Percentiles rank a stretch among this genome's conserved stretches.
Conservation (phyloP, 2,888 invertebrate species). For the Aspidapion aeneum region DNA sequence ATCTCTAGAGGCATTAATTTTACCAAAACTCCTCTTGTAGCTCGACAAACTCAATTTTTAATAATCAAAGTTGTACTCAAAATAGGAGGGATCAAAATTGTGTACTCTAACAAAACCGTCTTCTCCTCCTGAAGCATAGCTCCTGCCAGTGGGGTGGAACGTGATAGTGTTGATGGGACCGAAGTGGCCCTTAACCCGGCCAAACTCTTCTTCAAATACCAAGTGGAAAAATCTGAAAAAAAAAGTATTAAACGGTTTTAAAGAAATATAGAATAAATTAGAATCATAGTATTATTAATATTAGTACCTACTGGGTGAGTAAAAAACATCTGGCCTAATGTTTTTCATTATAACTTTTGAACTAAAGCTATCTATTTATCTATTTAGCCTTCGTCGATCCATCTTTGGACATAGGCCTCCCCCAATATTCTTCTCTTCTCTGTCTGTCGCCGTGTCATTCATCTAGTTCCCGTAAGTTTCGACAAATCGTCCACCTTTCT, state of each 20-base stretch:
- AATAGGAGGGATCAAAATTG: conserved; percentile 93
- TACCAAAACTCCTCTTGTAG: too few species aligned
- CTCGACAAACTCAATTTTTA: conserved; percentile 42
- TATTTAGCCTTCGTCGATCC: too few species aligned
- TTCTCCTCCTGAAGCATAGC: conserved; percentile 96
- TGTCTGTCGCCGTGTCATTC: too few species aligned
- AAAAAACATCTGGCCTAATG: too few species aligned
- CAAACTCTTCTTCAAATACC: conserved; percentile 96
- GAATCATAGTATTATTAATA: conserved; percentile 4
- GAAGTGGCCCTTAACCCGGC: conserved; percentile 97
- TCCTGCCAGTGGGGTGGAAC: conserved; percentile 97
- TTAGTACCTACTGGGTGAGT: too few species aligned
- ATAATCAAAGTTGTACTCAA: conserved; percentile 93
- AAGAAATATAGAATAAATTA: conserved; percentile 1
- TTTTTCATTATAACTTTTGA: too few species aligned
- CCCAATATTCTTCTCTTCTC: too few species aligned
- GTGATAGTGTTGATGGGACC: conserved; percentile 98
- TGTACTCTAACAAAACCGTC: conserved; percentile 98
- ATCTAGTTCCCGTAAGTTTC: too few species aligned
- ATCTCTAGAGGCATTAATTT: too few species aligned
- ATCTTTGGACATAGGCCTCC: too few species aligned
- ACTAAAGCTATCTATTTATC: too few species aligned
- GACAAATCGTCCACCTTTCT: too few species aligned
- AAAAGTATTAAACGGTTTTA: conserved; percentile 22
- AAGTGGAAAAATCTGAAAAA: conserved; percentile 77